phyloP scores from a whole-genome alignment of 2,113 vertebrate genomes.

The Mustela nigripes region DNA sequence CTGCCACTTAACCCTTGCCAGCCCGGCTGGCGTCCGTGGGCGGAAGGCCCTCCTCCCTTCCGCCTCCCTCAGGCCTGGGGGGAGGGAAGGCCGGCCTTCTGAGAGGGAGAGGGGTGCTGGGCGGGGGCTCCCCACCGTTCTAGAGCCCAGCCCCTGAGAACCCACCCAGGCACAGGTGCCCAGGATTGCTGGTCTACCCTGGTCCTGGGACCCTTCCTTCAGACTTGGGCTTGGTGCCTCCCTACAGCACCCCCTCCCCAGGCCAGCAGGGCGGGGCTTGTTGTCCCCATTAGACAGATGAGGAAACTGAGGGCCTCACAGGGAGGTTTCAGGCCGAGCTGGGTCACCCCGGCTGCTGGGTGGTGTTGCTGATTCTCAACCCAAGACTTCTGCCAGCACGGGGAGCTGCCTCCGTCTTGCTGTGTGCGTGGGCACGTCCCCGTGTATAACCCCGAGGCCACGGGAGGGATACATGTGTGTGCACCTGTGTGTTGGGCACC shows the following conservation, averaged over 20 bases:
- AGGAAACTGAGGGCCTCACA: slow-evolving; percentile 40
- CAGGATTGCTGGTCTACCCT: background rate
- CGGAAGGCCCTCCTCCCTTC: slow-evolving; percentile 71
- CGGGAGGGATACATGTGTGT: background rate
- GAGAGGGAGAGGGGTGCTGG: background rate
- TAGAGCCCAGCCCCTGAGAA: background rate
- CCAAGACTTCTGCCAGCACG: background rate
- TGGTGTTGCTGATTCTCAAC: background rate
- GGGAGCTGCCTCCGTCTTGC: background rate
- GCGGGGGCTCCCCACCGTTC: background rate
- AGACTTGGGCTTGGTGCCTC: background rate
- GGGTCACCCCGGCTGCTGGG: background rate
- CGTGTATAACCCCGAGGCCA: accelerated
- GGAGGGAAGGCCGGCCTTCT: background rate
- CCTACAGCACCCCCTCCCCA: background rate
- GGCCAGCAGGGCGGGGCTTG: background rate
- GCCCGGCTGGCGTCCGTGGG: slow-evolving; percentile 59
- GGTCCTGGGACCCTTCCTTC: background rate
- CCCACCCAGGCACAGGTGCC: background rate
- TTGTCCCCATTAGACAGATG: slow-evolving; percentile 48
- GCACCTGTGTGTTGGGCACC: background rate
- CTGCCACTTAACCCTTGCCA: slow-evolving; percentile 86
- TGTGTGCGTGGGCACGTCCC: accelerated
- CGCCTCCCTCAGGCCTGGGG: background rate
- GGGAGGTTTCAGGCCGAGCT: background rate